A percentile compares a stretch with the other conserved stretches of the same genome.
phyloP scores from a whole-genome alignment of 2,797 vertebrate genomes.

The Synanceia verrucosa region DNA sequence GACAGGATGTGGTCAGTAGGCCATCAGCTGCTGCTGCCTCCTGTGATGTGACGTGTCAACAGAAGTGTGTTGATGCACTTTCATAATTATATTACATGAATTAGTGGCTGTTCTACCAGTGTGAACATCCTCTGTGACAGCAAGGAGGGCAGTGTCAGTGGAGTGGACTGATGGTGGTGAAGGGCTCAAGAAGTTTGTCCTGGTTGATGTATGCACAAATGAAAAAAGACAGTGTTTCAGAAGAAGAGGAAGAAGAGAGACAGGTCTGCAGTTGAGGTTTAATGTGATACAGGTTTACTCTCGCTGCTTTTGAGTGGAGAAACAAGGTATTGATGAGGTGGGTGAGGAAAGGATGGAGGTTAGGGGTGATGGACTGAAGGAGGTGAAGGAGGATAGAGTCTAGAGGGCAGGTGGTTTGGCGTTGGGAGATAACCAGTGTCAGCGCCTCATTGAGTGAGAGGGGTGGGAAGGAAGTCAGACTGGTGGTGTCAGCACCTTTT shows the following conservation, averaged over 20 bases:
- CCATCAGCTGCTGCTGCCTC: background rate
- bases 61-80: constrained; percentile 1
- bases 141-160: too few species aligned
- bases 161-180: background rate
- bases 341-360: background rate
- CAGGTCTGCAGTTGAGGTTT: too few species aligned
- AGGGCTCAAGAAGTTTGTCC: background rate
- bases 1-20: background rate
- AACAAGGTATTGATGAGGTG: background rate
- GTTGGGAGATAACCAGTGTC: background rate
- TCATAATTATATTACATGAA: constrained; percentile 10
- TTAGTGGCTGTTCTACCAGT: background rate
- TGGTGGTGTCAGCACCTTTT: background rate
- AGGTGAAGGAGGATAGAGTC: background rate
- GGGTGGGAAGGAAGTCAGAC: background rate
- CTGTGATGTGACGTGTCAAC: background rate
- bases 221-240: background rate
- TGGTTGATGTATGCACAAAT: background rate
- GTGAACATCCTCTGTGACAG: too few species aligned
- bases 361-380: background rate
- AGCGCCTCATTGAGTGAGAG: background rate
- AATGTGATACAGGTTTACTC: too few species aligned
- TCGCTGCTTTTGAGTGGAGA: background rate
- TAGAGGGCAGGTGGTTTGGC: background rate
- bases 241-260: background rate